Percentiles rank a stretch among this genome's conserved stretches.
Evolutionary conservation across 2,113 vertebrate species (phyloP).

Genomic region (Meriones unguiculatus): DNA sequence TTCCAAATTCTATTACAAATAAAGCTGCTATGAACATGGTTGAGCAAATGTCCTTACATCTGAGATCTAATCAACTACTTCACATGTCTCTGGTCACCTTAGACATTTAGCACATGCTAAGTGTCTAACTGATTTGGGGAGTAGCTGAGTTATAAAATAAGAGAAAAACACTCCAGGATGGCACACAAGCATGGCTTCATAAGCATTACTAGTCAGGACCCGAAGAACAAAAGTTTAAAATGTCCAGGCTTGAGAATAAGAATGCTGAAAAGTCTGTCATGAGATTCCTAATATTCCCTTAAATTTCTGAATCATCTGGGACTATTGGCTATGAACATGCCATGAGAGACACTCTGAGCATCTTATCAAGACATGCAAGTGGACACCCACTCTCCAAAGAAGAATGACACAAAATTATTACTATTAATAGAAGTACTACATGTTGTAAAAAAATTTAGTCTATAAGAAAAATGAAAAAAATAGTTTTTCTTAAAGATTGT

Average conservation of each 20-base stretch:
- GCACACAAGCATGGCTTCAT: neutral
- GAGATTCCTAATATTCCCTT: neutral
- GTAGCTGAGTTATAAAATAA: neutral
- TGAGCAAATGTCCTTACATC: no score
- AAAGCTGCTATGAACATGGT: no score
- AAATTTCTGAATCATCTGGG: neutral
- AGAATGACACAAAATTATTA: neutral
- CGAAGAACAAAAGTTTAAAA: neutral
- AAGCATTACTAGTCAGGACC: neutral
- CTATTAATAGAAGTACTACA: neutral
- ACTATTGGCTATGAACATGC: rapidly evolving
- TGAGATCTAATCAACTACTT: neutral
- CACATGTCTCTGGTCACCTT: neutral
- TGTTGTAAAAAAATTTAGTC: neutral
- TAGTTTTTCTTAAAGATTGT: neutral
- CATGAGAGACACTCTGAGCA: neutral
- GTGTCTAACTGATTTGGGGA: neutral
- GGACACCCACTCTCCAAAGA: neutral
- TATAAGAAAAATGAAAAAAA: neutral
- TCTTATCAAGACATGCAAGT: neutral
- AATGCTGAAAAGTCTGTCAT: neutral
- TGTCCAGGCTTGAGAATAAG: neutral
- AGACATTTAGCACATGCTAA: neutral
- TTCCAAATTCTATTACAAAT: no score
- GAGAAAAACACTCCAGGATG: neutral